Base-by-base conservation (phyloP, 2,888 invertebrate species). In the Aphodius granarius region DNA sequence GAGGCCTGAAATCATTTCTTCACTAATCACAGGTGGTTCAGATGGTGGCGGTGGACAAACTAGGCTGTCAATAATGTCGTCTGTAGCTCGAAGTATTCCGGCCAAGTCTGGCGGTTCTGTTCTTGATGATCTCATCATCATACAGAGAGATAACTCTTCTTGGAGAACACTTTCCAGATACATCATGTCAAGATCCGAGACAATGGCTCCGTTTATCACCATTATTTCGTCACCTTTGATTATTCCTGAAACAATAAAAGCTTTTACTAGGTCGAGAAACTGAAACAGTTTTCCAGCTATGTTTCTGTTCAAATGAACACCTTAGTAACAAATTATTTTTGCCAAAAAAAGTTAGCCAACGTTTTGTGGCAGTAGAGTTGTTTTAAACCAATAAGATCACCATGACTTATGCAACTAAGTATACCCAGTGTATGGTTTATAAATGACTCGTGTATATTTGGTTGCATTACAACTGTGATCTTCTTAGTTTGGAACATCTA, bases 161-260 rank as follows among this genome's bases (percentile, higher is more conserved):
- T 97, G 97, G 82, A 98, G 91, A 79, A 98, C 95, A 86, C 96
- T 96, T 89, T 98, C 98, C 86, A 98, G 92, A 90, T 97, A 98
- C 95, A 98, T 98, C 98, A 98, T 98, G 91, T 98, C 98, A 89
- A 98, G 91, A 90, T 98, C 98, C 85, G 97, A 96, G 82, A 98
- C 97, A 87, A 98, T 96, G 83, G 97, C 97, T 81, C 97, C 97
- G 90, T 98, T 98, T 89, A 98, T 97, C 88, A 98, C 97, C 94
- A 98, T 96, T 88, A 98, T 97, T 91, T 98, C 98, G 89, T 98
- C 98, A 84, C 97, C 95, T 90, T 97, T 96, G 88, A 97, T 96
- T 87, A 98, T 94, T 86, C 98, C 98, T 98, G 89, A 85, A 68
- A 73, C 3, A 65, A 73, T 21, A 21, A n/a, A 64, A 19, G n/a